Percentiles rank a stretch among this genome's conserved stretches.
Evolutionary conservation across 2,797 vertebrate genomes (phyloP).

Genomic region (Leucoraja ocellata): DNA sequence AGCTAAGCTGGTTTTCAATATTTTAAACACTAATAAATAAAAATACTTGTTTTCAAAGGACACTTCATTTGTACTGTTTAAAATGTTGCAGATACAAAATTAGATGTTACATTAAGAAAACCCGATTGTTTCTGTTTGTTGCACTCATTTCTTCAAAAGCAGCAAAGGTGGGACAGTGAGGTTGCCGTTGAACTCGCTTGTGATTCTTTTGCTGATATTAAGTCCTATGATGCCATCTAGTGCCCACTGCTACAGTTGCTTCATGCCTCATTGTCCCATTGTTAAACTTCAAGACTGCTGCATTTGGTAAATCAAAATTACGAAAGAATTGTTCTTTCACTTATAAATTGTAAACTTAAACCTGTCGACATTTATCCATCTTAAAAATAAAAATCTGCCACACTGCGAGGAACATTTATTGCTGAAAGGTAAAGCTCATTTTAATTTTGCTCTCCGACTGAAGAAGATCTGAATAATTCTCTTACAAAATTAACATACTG

Average conservation of each 20-base stretch:
- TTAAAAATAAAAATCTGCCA: neutral
- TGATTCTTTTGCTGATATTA: neutral
- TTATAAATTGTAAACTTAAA: neutral
- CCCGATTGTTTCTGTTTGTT: neutral
- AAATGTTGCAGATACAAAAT: neutral
- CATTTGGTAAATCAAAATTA: neutral
- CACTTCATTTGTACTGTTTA: neutral
- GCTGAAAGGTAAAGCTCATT: neutral
- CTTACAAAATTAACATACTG: slow-evolving; percentile 22
- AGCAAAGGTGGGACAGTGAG: neutral
- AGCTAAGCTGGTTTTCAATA: neutral
- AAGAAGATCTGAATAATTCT: neutral
- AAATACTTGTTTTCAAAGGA: neutral
- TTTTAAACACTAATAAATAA: slow-evolving; percentile 2
- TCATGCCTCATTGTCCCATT: neutral
- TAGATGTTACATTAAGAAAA: neutral
- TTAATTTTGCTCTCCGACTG: neutral
- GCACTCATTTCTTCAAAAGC: neutral
- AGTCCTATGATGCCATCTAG: slow-evolving; percentile 30
- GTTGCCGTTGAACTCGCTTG: no score
- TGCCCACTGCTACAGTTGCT: neutral
- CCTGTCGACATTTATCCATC: neutral
- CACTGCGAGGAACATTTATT: neutral
- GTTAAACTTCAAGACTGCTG: slow-evolving; percentile 7
- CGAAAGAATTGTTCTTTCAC: neutral